These are phyloP conservation scores for Danionella cerebrum DNA, from an alignment of 2,113 vertebrate species.

Conservation along the genomic window DNA sequence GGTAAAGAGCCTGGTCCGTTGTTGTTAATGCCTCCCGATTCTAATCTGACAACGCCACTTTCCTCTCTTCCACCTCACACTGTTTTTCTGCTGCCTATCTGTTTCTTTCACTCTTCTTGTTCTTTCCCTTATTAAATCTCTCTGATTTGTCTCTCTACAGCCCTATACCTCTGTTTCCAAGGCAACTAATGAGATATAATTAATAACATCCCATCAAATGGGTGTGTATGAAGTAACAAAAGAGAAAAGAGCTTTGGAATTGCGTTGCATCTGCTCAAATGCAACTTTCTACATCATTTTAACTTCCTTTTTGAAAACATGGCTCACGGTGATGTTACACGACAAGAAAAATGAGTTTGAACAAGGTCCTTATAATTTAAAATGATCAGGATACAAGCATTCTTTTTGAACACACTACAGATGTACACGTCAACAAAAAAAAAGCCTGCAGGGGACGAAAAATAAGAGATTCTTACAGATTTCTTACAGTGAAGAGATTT, in stretches of 20 bases:
- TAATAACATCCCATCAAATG: slow-evolving; percentile 65
- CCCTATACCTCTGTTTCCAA: slow-evolving; percentile 67
- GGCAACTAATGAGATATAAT: slow-evolving; percentile 75
- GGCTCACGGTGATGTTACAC: slow-evolving; percentile 33
- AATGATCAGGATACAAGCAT: slow-evolving; percentile 28
- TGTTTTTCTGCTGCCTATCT: slow-evolving; percentile 14
- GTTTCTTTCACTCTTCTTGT: slow-evolving; percentile 29
- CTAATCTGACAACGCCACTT: slow-evolving; percentile 66
- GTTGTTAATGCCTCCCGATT: slow-evolving; percentile 69
- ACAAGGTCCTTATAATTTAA: slow-evolving; percentile 36
- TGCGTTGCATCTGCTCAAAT: slow-evolving; percentile 27
- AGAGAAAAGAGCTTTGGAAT: slow-evolving; percentile 48
- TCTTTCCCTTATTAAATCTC: slow-evolving; percentile 28
- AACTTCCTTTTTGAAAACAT: slow-evolving; percentile 34
- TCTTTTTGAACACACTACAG: slow-evolving; percentile 25
- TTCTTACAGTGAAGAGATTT: not conserved
- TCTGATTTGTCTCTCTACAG: slow-evolving; percentile 44
- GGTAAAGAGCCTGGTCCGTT: slow-evolving; percentile 54
- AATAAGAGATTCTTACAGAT: not conserved
- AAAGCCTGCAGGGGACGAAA: slow-evolving; percentile 9
- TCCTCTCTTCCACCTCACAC: slow-evolving; percentile 30
- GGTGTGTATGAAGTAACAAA: slow-evolving; percentile 50
- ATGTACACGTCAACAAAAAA: slow-evolving; percentile 24
- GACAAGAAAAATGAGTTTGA: slow-evolving; percentile 29
- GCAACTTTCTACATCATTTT: slow-evolving; percentile 44